Evolutionary conservation across 2,888 invertebrate species (phyloP), one percentile per base, ranked within the genome.

Genomic region (Nezara viridula): DNA sequence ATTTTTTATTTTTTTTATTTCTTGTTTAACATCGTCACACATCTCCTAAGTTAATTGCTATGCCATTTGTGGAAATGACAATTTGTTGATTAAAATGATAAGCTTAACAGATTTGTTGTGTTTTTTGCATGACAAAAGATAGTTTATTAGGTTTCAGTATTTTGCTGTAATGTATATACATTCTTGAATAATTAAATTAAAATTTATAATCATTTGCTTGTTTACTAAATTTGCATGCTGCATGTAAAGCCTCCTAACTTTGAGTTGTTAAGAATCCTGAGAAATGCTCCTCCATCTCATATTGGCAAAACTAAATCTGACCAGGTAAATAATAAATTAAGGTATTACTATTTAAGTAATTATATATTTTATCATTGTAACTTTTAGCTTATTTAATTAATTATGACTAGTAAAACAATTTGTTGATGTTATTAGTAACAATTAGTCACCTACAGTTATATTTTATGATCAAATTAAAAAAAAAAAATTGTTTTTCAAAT

Each of bases 231-330:
- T 90, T 93, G 93, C 93, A 93, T 94, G 94, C 92, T 92, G 93
- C 94, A 93, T 94, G 93, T 93, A 73, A 94, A 97, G 97, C 97
- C 97, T 92, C 93, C 94, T 91, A 96, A 96, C 94, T 95, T 96
- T 93, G 95, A 95, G 93, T 95, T 96, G 93, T 95, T 97, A 94
- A 95, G 96, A 93, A 95, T 96, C 92, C 95, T 97, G 92, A 95
- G 97, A 93, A 95, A 96, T 94, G 97, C 97, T 91, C 97, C 97
- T 92, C 97, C 97, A 88, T 97, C 97, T 91, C 95, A 97, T 94
- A 94, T 96, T 93, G 95, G 95, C 93, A 97, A 95, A 95, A 96
- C 95, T 92, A 96, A 96, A 93, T 97, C 97, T 40, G 96, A 96
- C 92, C 96, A 97, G 97, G 97, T 97, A 95, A 81, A n/a, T 40